Percentiles rank a stretch among this genome's conserved stretches.
Conservation (phyloP, 2,113 vertebrate species). For the Solea senegalensis region DNA sequence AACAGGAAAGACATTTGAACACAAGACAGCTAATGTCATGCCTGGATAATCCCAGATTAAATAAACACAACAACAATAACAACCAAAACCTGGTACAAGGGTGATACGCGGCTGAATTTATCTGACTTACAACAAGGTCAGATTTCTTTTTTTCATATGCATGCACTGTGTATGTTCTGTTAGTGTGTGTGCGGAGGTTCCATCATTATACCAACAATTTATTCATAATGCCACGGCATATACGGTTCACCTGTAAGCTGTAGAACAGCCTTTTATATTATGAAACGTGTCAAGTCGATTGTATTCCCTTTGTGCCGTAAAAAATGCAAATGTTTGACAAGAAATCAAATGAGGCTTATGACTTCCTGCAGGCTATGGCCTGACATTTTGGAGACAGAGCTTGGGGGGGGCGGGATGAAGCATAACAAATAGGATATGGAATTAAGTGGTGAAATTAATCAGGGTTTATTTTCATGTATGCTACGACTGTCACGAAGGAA, state of each 20-base stretch:
- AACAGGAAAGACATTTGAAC: constrained; percentile 19
- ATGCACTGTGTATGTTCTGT: background rate
- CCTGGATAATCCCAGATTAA: constrained; percentile 12
- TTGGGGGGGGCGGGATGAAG: constrained; percentile 37
- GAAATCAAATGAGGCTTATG: constrained; percentile 31
- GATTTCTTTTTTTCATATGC: background rate
- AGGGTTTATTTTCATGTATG: constrained; percentile 69
- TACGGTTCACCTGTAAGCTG: background rate
- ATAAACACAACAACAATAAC: constrained; percentile 25
- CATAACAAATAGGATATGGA: constrained; percentile 69
- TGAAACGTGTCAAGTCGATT: background rate
- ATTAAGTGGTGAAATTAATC: constrained; percentile 71
- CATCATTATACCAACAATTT: background rate
- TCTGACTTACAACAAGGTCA: background rate
- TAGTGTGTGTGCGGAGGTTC: background rate
- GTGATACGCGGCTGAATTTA: constrained; percentile 2
- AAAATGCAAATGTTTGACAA: constrained; percentile 43
- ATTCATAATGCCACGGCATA: background rate
- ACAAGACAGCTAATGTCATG: constrained; percentile 27
- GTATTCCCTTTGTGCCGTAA: background rate
- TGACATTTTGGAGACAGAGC: constrained; percentile 55
- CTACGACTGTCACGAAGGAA: constrained; percentile 62
- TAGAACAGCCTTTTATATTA: background rate
- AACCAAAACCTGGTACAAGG: background rate
- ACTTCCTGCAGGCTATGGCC: constrained; percentile 30